Evolutionary conservation across 1,140 invertebrate species (phyloP).

Genomic region (Drosophila tropicalis): DNA sequence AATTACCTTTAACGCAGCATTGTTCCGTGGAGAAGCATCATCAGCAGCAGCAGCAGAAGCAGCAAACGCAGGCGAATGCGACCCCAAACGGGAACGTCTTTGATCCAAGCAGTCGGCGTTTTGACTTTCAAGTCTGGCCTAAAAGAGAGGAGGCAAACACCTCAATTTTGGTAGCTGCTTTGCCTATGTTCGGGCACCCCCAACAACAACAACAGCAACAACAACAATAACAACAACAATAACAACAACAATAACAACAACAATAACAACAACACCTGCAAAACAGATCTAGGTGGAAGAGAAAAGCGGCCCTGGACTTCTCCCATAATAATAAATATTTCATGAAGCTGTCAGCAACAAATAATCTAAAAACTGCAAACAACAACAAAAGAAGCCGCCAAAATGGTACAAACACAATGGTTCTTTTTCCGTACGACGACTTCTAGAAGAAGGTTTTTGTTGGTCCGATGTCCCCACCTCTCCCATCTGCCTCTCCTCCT

Average conservation of each 20-base stretch:
- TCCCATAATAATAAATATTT: slow-evolving; percentile 80
- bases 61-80: neutral
- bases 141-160: slow-evolving; percentile 64
- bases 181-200: slow-evolving; percentile 66
- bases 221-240: slow-evolving; percentile 37
- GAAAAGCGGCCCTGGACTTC: slow-evolving; percentile 37
- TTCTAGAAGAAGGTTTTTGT: slow-evolving; percentile 16
- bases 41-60: neutral
- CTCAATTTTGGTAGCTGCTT: slow-evolving; percentile 78
- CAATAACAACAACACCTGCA: slow-evolving; percentile 46
- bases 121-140: slow-evolving; percentile 67
- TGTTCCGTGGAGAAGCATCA: slow-evolving; percentile 47
- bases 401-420: slow-evolving; percentile 8
- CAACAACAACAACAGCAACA: slow-evolving; percentile 50
- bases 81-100: slow-evolving; percentile 36
- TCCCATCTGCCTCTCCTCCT: neutral
- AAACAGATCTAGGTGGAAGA: slow-evolving; percentile 16
- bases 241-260: slow-evolving; percentile 52
- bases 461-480: neutral
- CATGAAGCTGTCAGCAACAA: slow-evolving; percentile 82
- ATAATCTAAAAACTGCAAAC: slow-evolving; percentile 76
- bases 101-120: slow-evolving; percentile 68
- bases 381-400: slow-evolving; percentile 72
- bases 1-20: slow-evolving; percentile 82
- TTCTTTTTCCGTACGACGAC: slow-evolving; percentile 7